Evolutionary conservation across 2,113 vertebrate species (phyloP).

Genomic region (Antigone vipio): DNA sequence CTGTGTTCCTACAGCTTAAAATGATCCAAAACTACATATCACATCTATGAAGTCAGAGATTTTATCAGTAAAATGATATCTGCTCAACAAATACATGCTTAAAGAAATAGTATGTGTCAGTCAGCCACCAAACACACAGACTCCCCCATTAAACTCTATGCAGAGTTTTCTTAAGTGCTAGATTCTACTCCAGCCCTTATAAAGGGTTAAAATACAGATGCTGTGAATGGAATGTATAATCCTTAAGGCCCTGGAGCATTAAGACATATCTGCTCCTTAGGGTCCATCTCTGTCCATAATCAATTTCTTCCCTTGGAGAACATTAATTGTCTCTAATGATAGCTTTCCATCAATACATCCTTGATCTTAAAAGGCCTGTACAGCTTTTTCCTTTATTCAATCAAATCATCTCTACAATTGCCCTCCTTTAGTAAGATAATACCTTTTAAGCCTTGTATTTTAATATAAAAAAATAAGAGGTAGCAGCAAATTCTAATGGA

Average conservation of each 20-base stretch:
- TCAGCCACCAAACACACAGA: not conserved
- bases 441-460: constrained; percentile 93
- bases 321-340: constrained; percentile 98
- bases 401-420: constrained; percentile 90
- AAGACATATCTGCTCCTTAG: constrained; percentile 83
- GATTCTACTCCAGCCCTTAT: constrained; percentile 2
- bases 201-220: constrained; percentile 81
- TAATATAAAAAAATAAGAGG: constrained; percentile 93
- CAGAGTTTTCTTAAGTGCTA: constrained; percentile 7
- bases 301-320: constrained; percentile 86
- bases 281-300: constrained; percentile 90
- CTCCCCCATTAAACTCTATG: not conserved
- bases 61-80: not conserved
- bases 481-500: constrained; percentile 86
- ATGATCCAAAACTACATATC: not conserved
- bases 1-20: not conserved
- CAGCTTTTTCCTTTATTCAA: constrained; percentile 88
- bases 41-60: not conserved
- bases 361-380: constrained; percentile 90
- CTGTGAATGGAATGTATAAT: constrained; percentile 79
- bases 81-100: not conserved
- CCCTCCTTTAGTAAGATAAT: constrained; percentile 89
- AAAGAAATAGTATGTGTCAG: not conserved
- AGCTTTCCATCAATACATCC: constrained; percentile 93
- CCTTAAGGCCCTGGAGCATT: constrained; percentile 80